Base-by-base conservation (phyloP, 1,140 invertebrate genomes). In the Calephelis nemesis region DNA sequence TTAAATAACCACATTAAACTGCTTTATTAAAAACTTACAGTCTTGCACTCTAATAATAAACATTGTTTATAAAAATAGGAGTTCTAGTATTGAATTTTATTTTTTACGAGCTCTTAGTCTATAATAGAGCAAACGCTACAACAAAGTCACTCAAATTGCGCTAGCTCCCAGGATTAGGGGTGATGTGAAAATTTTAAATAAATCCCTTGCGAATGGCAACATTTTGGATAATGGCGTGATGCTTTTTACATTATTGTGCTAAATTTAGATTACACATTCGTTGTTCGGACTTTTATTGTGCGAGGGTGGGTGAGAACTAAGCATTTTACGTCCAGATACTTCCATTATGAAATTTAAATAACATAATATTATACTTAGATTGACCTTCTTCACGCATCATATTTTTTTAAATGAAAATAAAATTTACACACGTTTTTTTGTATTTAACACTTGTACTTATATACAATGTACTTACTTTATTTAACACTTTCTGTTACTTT, bases 141-240 rank as follows among this genome's bases (percentile, higher is more conserved):
- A 78, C 73, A 78, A 77, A 78, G 72, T 73, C 73, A 73, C 64
- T 76, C 70, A 81, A 84, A 84, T 81, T 77, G 73, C 71, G 70
- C 75, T 71, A 67, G 76, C 65, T 69, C 67, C 65, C 66, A 70
- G 67, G 74, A 69, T 68, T 64, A 70, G 76, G 75, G 74, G 81
- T 69, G 73, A 76, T 73, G 77, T 72, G 77, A 79, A 85, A 84
- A 81, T 86, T 85, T 84, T 76, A 82, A 87, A 72, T 73, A 76
- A 85, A 84, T 79, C 82, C 80, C 79, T 77, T 67, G 71, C 64
- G 64, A 66, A 66, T 54, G 11, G 67, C 65, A 42, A 66, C 54
- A 60, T 60, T 60, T 60, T 60, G 54, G 19, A 60, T 60, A 60
- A 60, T 60, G 54, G 54, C 54, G 54, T 60, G 54, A 60, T 19